Conservation (phyloP, 2,888 invertebrate species). For the Smittia sp. region DNA sequence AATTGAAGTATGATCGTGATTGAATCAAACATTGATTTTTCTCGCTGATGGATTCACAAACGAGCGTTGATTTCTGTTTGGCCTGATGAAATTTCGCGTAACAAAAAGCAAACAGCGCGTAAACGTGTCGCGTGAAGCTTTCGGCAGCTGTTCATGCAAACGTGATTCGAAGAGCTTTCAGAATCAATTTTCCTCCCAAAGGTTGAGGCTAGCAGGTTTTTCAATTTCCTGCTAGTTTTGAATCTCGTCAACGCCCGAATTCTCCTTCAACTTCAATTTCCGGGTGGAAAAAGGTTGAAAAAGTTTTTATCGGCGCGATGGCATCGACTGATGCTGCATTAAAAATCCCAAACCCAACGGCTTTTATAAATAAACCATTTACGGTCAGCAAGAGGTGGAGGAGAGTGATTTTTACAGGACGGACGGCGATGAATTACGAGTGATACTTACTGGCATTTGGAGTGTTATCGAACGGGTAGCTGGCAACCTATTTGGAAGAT, state of each 20-base stretch:
- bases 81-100: too few species aligned
- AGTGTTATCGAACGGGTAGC: slow-evolving; percentile 96
- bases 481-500: slow-evolving; percentile 66
- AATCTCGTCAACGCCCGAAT: too few species aligned
- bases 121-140: neutral
- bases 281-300: neutral
- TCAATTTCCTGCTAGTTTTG: neutral
- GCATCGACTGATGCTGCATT: neutral
- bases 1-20: slow-evolving; percentile 13
- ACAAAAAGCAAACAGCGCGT: too few species aligned
- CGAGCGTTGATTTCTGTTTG: neutral
- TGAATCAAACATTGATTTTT: neutral
- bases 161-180: neutral
- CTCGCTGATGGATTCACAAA: neutral
- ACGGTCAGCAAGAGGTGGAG: neutral
- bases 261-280: neutral
- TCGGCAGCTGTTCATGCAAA: neutral
- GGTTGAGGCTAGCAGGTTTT: neutral
- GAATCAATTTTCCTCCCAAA: too few species aligned
- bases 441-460: slow-evolving; percentile 82
- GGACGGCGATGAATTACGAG: neutral
- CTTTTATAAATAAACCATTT: neutral
- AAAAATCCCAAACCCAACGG: neutral
- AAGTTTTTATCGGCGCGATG: neutral
- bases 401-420: too few species aligned